Conservation (phyloP, 2,888 invertebrate genomes). For the Netelia melanura region DNA sequence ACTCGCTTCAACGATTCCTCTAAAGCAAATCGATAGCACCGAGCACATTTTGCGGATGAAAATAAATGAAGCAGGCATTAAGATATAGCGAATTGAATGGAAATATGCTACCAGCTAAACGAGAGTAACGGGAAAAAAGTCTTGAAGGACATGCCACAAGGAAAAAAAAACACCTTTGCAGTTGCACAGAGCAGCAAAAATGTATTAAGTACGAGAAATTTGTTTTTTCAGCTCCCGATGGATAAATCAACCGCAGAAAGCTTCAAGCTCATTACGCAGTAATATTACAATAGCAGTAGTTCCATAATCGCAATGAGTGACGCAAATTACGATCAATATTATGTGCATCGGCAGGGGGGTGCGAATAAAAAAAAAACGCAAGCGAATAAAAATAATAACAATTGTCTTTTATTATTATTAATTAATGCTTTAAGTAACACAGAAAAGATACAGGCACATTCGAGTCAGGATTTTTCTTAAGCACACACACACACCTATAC, state of each 20-base stretch:
- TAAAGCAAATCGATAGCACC: constrained; percentile 15
- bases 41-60: constrained; percentile 21
- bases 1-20: constrained; percentile 55
- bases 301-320: constrained; percentile 11
- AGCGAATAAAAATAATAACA: constrained; percentile 82
- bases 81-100: neutral
- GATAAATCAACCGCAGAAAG: constrained; percentile 31
- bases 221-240: neutral
- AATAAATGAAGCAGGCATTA: constrained; percentile 22
- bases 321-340: constrained; percentile 14
- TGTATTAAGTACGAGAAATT: neutral
- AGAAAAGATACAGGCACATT: constrained; percentile 80
- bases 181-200: neutral
- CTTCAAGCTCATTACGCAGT: constrained; percentile 32
- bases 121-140: constrained; percentile 14
- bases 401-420: constrained; percentile 70
- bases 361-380: constrained; percentile 75
- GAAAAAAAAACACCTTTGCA: constrained; percentile 21
- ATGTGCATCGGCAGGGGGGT: constrained; percentile 64
- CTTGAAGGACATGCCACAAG: constrained; percentile 42
- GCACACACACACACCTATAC: constrained; percentile 12
- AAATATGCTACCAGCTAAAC: constrained; percentile 5
- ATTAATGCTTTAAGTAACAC: constrained; percentile 81
- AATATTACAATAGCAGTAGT: neutral
- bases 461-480: constrained; percentile 58